These are phyloP conservation scores for Conus ventricosus DNA, from an alignment of 1,140 invertebrate species.

Conservation along the genomic window DNA sequence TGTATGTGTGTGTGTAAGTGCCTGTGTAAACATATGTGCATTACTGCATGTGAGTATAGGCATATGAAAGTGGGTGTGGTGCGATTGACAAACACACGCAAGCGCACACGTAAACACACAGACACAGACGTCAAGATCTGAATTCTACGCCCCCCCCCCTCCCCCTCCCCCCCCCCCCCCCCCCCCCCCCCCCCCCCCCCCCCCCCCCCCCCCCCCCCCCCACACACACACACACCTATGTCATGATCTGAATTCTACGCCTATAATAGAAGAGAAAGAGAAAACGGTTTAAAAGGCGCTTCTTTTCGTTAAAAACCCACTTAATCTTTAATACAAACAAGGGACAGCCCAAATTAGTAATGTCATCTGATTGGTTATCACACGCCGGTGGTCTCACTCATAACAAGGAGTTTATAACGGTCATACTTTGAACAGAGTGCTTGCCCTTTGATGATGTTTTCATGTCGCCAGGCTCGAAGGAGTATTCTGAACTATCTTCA, in stretches of 20 bases:
- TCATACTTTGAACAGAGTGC: neutral
- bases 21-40: conserved; percentile 4
- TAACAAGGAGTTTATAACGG: neutral
- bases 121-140: neutral
- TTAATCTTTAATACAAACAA: too few relatives aligned
- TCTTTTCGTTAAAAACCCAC: neutral
- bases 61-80: neutral
- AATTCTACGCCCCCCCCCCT: too few relatives aligned
- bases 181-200: neutral
- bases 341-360: too few relatives aligned
- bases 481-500: too few relatives aligned
- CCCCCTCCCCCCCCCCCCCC: too few relatives aligned
- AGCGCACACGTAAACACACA: conserved; percentile 14
- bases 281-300: neutral
- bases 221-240: neutral
- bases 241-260: neutral
- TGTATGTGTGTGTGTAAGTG: neutral
- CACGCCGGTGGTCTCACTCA: too few relatives aligned
- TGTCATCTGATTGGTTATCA: too few relatives aligned
- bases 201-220: neutral
- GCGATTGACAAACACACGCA: neutral
- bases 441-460: conserved; percentile 19
- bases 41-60: neutral
- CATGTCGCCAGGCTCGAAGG: conserved; percentile 1
- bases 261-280: neutral